Evolutionary conservation across 2,797 vertebrate genomes (phyloP).

Genomic region (Paedocypris micromegethes): DNA sequence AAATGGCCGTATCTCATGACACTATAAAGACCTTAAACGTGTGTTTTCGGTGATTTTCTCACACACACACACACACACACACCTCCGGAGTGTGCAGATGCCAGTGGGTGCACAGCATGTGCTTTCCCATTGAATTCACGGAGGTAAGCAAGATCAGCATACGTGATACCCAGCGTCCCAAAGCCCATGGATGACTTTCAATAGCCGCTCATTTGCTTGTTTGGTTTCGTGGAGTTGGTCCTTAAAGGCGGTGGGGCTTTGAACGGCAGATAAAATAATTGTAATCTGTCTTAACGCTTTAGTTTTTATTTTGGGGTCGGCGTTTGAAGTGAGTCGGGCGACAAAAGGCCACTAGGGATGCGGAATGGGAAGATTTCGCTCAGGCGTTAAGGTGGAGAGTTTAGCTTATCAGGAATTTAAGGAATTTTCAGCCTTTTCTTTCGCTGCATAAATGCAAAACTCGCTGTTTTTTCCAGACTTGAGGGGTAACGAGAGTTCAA

Average conservation of each 20-base stretch:
- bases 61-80: conserved; percentile 67
- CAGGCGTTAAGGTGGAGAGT: conserved; percentile 44
- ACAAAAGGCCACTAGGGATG: conserved; percentile 40
- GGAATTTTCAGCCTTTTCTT: conserved; percentile 45
- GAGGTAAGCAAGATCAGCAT: conserved; percentile 56
- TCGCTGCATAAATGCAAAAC: conserved; percentile 8
- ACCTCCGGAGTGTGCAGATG: conserved; percentile 67
- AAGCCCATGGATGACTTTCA: conserved; percentile 56
- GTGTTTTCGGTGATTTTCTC: conserved; percentile 57
- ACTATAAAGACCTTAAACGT: no score
- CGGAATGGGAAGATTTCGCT: conserved; percentile 42
- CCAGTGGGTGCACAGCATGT: conserved; percentile 60
- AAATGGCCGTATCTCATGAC: no score
- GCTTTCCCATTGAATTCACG: conserved; percentile 66
- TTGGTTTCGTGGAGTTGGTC: conserved; percentile 55
- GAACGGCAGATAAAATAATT: conserved; percentile 66
- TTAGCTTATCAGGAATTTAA: conserved; percentile 48
- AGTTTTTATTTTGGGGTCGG: conserved; percentile 34
- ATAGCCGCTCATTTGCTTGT: conserved; percentile 63
- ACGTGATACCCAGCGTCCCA: conserved; percentile 57
- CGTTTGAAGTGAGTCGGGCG: conserved; percentile 65
- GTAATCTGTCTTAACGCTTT: conserved; percentile 56
- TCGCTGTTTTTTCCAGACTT: not conserved
- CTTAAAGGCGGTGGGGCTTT: conserved; percentile 57
- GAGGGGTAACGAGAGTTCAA: conserved; percentile 17